Conservation (phyloP, 2,113 vertebrate species). For the Brienomyrus longianalis region DNA sequence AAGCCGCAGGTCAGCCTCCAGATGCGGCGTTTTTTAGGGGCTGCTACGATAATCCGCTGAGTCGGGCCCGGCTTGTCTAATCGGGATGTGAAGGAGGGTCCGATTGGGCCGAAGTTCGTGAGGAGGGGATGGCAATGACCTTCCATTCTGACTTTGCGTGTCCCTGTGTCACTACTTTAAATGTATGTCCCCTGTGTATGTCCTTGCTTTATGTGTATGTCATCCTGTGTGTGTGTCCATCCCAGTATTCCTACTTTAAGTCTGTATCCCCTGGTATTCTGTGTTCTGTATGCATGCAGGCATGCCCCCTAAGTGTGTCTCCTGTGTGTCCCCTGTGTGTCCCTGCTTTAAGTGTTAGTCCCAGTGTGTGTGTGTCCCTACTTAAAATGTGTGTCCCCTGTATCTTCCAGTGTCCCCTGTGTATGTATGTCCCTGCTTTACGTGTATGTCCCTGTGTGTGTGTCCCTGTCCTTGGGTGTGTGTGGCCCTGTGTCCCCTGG, state of each 20-base stretch:
- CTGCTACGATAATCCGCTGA: not conserved
- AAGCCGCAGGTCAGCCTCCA: not conserved
- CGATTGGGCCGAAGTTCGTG: not conserved
- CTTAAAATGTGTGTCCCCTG: not conserved
- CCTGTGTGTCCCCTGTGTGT: not conserved
- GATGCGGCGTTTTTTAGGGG: not conserved
- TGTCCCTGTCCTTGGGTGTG: not conserved
- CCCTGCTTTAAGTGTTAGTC: not conserved
- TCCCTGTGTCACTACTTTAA: not conserved
- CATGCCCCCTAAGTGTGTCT: not conserved
- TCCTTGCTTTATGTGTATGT: not conserved
- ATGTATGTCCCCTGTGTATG: not conserved
- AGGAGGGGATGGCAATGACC: not conserved
- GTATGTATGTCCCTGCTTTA: not conserved
- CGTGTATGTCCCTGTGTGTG: not conserved
- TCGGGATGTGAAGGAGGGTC: not conserved
- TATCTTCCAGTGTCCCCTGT: not conserved
- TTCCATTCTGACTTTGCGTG: not conserved
- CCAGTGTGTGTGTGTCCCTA: not conserved
- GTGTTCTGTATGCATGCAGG: not conserved
- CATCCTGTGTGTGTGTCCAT: not conserved
- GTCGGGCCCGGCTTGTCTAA: not conserved
- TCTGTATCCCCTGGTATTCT: not conserved
- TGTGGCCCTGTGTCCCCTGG: not conserved
- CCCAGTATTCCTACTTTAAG: not conserved